These are phyloP conservation scores for Porites evermanni DNA, from an alignment of 92 coral and sea anemone genomes.

Conservation along the genomic window DNA sequence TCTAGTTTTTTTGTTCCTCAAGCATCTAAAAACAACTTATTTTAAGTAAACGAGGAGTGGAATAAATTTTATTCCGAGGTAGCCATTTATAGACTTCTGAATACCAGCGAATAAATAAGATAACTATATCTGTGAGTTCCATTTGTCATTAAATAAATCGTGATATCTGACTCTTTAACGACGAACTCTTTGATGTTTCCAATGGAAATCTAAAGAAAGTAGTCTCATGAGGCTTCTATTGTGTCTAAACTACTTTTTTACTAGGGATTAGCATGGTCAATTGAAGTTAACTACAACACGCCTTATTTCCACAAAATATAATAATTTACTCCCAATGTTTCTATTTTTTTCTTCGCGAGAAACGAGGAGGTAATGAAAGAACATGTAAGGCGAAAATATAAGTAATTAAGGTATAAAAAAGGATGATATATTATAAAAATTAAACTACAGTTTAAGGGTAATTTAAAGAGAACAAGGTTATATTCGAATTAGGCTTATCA, in stretches of 20 bases:
- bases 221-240: constrained; percentile 9
- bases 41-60: neutral
- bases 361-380: neutral
- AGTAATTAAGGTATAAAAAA: neutral
- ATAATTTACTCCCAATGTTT: neutral
- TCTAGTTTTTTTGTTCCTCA: constrained; percentile 2
- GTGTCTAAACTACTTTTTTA: neutral
- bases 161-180: neutral
- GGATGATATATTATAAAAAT: neutral
- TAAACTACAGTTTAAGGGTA: neutral
- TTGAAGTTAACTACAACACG: constrained; percentile 4
- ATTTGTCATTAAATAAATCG: neutral
- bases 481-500: neutral
- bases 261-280: constrained; percentile 29
- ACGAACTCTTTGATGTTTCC: neutral
- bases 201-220: neutral
- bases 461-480: neutral
- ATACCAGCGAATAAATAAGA: neutral
- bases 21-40: constrained; percentile 14
- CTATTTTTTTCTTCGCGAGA: neutral
- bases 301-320: constrained; percentile 6
- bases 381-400: neutral
- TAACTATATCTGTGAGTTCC: neutral
- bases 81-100: neutral
- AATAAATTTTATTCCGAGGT: neutral